Evolutionary conservation across 35 echinoderm and acorn worm species (phyloP), one percentile per base, ranked within the genome.

Genomic region (Amphiura filiformis): DNA sequence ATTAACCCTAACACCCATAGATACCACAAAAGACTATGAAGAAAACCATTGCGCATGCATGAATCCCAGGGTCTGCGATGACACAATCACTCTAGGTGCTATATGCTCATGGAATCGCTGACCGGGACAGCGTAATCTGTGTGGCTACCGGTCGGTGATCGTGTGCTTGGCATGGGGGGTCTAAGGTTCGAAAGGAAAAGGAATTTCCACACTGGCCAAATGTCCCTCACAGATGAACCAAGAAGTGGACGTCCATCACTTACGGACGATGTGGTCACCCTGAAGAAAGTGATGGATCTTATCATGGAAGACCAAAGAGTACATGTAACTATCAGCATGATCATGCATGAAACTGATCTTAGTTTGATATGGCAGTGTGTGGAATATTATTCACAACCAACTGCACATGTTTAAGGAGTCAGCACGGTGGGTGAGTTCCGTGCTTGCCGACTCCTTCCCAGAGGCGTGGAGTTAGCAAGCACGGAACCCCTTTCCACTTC

Each of bases 181-280:
- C n/a, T n/a, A n/a, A n/a, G n/a, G n/a, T n/a, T n/a, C n/a, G n/a
- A n/a, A n/a, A n/a, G 78, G 78, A 80, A 80, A 80, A 80, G 78
- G 35, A 80, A 80, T 80, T 80, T 80, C 78, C 78, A 80, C 13
- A 80, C 78, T 80, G 78, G 78, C 78, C 78, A 80, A 13, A 80
- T 80, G 17, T 80, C 78, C 78, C 78, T 80, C 78, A 80, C 78
- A 80, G 78, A 80, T 80, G 78, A 80, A 32, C 78, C 78, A 80
- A 36, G 78, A 80, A 80, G 38, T 80, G 17, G 17, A 18, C 78
- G 38, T 32, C 78, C 78, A 80, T 80, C 78, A 80, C 78, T 80
- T 34, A 80, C 78, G 17, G 78, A 80, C 78, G 78, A 80, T 80
- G 78, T 32, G 34, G 78, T 32, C 28, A 80, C 34, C 13, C 13